Evolutionary conservation across 2,797 vertebrate genomes (phyloP).

Genomic region (Pipistrellus nathusii): DNA sequence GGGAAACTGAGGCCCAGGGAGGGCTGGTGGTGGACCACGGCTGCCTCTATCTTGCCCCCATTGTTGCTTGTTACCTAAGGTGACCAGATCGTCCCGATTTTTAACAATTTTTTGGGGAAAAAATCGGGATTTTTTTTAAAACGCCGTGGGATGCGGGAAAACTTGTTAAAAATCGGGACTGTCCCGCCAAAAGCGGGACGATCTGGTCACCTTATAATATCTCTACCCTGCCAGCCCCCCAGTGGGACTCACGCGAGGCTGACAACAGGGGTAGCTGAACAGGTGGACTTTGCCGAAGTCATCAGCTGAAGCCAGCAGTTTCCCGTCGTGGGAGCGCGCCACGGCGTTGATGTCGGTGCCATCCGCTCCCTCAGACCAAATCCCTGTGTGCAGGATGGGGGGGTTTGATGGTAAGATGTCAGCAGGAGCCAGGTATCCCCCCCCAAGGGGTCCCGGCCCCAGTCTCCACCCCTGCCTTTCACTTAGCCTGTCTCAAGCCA

Average conservation of each 20-base stretch:
- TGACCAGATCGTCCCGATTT: too few relatives aligned
- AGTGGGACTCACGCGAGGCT: conserved; percentile 91
- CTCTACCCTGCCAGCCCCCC: not conserved
- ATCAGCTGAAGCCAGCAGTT: conserved; percentile 93
- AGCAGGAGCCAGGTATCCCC: not conserved
- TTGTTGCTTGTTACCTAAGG: not conserved
- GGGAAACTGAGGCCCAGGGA: not conserved
- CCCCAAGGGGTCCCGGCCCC: not conserved
- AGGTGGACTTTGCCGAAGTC: conserved; percentile 97
- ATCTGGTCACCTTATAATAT: too few relatives aligned
- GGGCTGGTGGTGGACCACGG: not conserved
- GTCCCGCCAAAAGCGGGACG: too few relatives aligned
- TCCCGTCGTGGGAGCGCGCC: conserved; percentile 91
- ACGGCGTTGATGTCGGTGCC: conserved; percentile 95
- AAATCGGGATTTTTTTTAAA: too few relatives aligned
- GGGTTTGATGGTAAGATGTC: not conserved
- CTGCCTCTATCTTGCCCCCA: not conserved
- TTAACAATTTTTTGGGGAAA: too few relatives aligned
- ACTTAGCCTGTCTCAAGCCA: not conserved
- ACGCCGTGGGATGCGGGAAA: too few relatives aligned
- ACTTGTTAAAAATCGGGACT: too few relatives aligned
- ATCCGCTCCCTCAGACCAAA: conserved; percentile 94
- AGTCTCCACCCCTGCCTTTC: not conserved
- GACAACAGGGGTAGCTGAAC: conserved; percentile 93
- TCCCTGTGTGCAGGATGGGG: conserved; percentile 78